Evolutionary conservation across 2,797 vertebrate genomes (phyloP), one percentile per base, ranked within the genome.

Genomic region (Hafferia zeledoni): DNA sequence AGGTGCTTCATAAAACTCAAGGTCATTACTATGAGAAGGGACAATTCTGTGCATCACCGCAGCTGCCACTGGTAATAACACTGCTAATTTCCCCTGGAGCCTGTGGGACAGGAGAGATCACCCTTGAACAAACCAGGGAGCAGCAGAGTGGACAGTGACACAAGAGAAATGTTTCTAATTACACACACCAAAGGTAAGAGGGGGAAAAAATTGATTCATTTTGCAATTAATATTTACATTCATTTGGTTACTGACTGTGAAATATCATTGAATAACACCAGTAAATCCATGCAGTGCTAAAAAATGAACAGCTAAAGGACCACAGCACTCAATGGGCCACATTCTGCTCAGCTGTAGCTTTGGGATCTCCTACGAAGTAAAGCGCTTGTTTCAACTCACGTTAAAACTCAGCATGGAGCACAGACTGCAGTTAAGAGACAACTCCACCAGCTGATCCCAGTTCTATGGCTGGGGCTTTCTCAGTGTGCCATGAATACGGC

Each of bases 1-100:
- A 96, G 88, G 85, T 96, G 92, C 78, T 91, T 91, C 60, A 91
- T 91, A 93, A 94, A 97, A 95, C 35, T 93, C 90, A 97, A 97
- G 95, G 94, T 95, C 94, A 76, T 93, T 82, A 72, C 83, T 53
- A 81, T 27, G 46, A 93, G 75, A 92, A 93, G 71, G 79, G 75
- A 96, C 89, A 96, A 95, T 94, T 97, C 92, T 85, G 89, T 92
- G 87, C 79, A 65, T 80, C 67, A 70, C 92, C 64, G 41, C 87
- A 97, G 87, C 37, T 87, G 81, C 61, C 50, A 65, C 43, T 90
- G 89, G 80, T 39, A 94, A 94, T 44, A 95, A 83, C 82, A 84
- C 61, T 61, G 91, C 50, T 95, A 80, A 96, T 96, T 96, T 96
- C 95, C 79, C 59, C 87, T 67, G 55, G 88, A 97, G 93, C 44